Conservation (phyloP, 2,797 vertebrate genomes). For the Rhinatrema bivittatum region DNA sequence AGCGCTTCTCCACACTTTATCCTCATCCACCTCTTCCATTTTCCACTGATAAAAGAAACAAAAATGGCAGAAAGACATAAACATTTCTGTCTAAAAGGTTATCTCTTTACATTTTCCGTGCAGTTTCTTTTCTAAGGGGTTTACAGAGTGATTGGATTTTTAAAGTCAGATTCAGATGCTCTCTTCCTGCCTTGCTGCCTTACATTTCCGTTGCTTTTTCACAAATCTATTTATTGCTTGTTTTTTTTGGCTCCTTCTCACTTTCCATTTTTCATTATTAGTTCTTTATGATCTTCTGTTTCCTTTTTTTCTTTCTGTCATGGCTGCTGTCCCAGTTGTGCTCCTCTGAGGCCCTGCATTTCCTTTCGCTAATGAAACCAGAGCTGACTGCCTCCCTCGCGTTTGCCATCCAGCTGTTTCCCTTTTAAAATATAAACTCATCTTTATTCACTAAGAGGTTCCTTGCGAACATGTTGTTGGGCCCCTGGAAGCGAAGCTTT, state of each 20-base stretch:
- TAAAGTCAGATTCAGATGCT: slow-evolving; percentile 31
- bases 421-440: slow-evolving; percentile 65
- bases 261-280: slow-evolving; percentile 74
- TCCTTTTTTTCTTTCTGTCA: slow-evolving; percentile 42
- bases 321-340: slow-evolving; percentile 62
- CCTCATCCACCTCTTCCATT: neutral
- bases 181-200: slow-evolving; percentile 28
- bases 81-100: neutral
- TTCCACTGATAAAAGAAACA: slow-evolving; percentile 1
- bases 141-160: slow-evolving; percentile 29
- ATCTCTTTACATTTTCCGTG: neutral
- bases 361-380: slow-evolving; percentile 65
- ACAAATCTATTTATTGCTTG: slow-evolving; percentile 63
- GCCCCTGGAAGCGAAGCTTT: slow-evolving; percentile 56
- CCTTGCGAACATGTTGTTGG: slow-evolving; percentile 44
- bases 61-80: slow-evolving; percentile 11
- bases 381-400: slow-evolving; percentile 52
- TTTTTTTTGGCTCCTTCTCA: slow-evolving; percentile 66
- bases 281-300: slow-evolving; percentile 65
- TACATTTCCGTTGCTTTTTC: slow-evolving; percentile 35
- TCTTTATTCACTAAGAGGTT: slow-evolving; percentile 54
- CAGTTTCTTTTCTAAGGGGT: slow-evolving; percentile 12
- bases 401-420: slow-evolving; percentile 82
- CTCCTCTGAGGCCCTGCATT: slow-evolving; percentile 60
- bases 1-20: slow-evolving; percentile 26